Evolutionary conservation across 2,888 invertebrate genomes (phyloP), one percentile per base, ranked within the genome.

Genomic region (Sarcophaga subvicina): DNA sequence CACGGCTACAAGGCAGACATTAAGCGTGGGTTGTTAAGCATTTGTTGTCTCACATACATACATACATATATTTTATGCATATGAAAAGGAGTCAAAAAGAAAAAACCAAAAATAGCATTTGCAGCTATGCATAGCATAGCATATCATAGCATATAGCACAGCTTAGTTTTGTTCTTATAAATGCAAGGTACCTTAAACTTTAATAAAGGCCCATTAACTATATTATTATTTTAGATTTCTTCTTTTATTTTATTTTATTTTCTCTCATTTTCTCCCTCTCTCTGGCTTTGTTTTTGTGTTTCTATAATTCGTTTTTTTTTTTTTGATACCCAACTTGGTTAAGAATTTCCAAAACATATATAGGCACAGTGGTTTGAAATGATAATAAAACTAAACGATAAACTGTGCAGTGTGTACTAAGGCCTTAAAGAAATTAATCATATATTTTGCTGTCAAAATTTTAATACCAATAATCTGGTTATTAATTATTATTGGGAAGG

Each of bases 151-250:
- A 27, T 27, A 37, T 37, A 8, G 37, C 37, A 37, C 10, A 37
- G 37, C 66, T 47, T 49, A 60, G 77, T 84, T 84, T 76, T 85
- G 54, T 80, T 80, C 71, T 66, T 77, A 77, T 54, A 80, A 85
- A 85, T 76, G 66, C 71, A 66, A n/a, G 54, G 71, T 81, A 78
- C 83, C 70, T 80, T 80, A 80, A 81, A 66, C 64, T 82, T 84
- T 87, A 84, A 82, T 87, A 87, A 79, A 87, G 84, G 81, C 79
- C 84, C 84, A 87, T 87, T 87, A 87, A 81, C 84, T 87, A 84
- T 82, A 72, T 64, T 79, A 82, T 82, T 63, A 75, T 78, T 72
- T 67, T 64, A 37, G 37, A 37, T 10, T 62, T 47, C 62, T 75
- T 49, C 59, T 59, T 66, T 54, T 70, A 49, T 54, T 64, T n/a